These are phyloP conservation scores for Bombylius discolor DNA, from an alignment of 2,888 invertebrate genomes.

Conservation along the genomic window DNA sequence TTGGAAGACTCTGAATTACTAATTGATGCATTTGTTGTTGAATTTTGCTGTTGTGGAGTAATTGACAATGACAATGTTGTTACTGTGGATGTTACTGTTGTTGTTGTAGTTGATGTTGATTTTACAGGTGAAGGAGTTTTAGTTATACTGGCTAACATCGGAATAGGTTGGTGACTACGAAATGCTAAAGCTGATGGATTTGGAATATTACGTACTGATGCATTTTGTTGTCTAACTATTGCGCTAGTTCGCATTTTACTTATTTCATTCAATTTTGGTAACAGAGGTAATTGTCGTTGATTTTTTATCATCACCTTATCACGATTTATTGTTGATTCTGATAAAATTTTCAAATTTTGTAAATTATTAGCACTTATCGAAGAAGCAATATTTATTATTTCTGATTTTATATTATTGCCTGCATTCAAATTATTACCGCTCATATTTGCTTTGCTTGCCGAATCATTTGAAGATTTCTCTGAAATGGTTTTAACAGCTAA, in stretches of 20 bases:
- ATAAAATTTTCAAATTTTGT: slow-evolving; percentile 44
- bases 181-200: slow-evolving; percentile 48
- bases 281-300: slow-evolving; percentile 15
- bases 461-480: neutral
- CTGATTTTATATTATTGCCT: neutral
- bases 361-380: slow-evolving; percentile 17
- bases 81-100: neutral
- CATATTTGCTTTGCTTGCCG: neutral
- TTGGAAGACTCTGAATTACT: neutral
- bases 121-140: slow-evolving; percentile 9
- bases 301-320: slow-evolving; percentile 25
- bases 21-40: neutral
- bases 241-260: slow-evolving; percentile 25
- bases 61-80: neutral
- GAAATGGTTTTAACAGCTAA: neutral
- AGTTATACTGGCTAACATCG: slow-evolving; percentile 20
- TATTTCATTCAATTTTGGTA: slow-evolving; percentile 38
- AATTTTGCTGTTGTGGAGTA: neutral
- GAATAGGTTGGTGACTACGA: slow-evolving; percentile 35
- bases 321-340: slow-evolving; percentile 32
- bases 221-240: slow-evolving; percentile 39
- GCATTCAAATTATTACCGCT: neutral
- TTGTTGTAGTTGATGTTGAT: slow-evolving; percentile 4
- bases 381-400: neutral
- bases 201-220: slow-evolving; percentile 48